A percentile compares a stretch with the other conserved stretches of the same genome.
Evolutionary conservation across 2,797 vertebrate genomes (phyloP).

Genomic region (Pipistrellus nathusii): DNA sequence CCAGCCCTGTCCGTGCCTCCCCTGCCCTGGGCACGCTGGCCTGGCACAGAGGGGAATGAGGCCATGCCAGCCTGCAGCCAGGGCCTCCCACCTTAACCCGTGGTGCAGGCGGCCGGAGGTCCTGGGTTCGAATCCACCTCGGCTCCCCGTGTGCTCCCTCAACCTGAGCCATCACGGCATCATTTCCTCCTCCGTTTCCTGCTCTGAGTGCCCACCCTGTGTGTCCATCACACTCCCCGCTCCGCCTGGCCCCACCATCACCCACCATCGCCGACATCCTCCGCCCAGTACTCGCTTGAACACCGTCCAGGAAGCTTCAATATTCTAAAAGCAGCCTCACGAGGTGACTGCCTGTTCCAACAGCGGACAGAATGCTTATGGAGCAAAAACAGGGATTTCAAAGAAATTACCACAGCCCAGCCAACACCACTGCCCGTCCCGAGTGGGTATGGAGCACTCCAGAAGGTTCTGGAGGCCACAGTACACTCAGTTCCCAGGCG

Average conservation of each 20-base stretch:
- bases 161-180: not conserved
- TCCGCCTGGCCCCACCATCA: not conserved
- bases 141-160: not conserved
- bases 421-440: not conserved
- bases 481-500: not conserved
- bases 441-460: not conserved
- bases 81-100: accelerated
- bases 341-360: slow-evolving; percentile 13
- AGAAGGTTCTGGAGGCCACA: not conserved
- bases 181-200: not conserved
- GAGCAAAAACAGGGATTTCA: slow-evolving; percentile 47
- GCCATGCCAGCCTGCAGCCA: not conserved
- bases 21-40: not conserved
- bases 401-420: not conserved
- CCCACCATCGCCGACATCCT: not conserved
- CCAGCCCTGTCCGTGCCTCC: not conserved
- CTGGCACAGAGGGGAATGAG: not conserved
- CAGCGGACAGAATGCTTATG: slow-evolving; percentile 46
- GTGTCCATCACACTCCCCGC: accelerated
- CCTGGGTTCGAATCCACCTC: not conserved
- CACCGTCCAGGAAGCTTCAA: slow-evolving; percentile 26
- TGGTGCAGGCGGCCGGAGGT: not conserved
- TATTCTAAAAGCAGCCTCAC: slow-evolving; percentile 66
- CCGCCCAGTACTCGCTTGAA: not conserved
- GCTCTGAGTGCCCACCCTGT: not conserved